These are phyloP conservation scores for Gobionotothen gibberifrons DNA, from an alignment of 2,797 vertebrate species.

Conservation along the genomic window DNA sequence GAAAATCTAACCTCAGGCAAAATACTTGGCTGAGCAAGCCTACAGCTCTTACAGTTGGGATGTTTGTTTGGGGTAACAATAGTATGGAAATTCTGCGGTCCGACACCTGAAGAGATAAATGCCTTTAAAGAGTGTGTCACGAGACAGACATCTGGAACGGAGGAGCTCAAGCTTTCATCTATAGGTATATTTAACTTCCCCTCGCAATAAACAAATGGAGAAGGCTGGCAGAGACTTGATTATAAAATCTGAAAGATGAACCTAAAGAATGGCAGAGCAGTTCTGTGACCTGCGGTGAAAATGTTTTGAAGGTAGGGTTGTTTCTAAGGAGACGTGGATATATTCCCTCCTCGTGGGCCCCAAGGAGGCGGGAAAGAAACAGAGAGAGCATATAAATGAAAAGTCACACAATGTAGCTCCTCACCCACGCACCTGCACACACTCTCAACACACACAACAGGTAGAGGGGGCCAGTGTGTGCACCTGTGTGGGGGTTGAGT, in stretches of 20 bases:
- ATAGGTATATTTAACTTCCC: slow-evolving; percentile 39
- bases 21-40: slow-evolving; percentile 71
- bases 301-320: slow-evolving; percentile 23
- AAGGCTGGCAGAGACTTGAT: slow-evolving; percentile 35
- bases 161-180: slow-evolving; percentile 57
- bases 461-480: not conserved
- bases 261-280: slow-evolving; percentile 41
- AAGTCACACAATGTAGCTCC: slow-evolving; percentile 17
- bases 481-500: slow-evolving; percentile 37
- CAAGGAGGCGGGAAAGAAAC: slow-evolving; percentile 18
- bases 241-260: slow-evolving; percentile 51
- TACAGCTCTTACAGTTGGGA: slow-evolving; percentile 64
- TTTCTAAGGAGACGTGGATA: slow-evolving; percentile 24
- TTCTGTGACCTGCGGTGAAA: slow-evolving; percentile 39
- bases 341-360: slow-evolving; percentile 31
- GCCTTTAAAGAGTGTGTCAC: slow-evolving; percentile 35
- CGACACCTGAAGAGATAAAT: slow-evolving; percentile 55
- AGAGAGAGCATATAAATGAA: slow-evolving; percentile 18
- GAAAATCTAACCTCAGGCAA: slow-evolving; percentile 60
- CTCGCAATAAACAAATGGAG: slow-evolving; percentile 43
- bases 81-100: slow-evolving; percentile 62
- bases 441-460: slow-evolving; percentile 17
- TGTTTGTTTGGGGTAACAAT: slow-evolving; percentile 76
- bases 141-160: slow-evolving; percentile 61
- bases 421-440: slow-evolving; percentile 37